Evolutionary conservation across 37 sponge, comb jelly and placozoan species (phyloP), one percentile per base, ranked within the genome.

Genomic region (Oopsacas minuta): DNA sequence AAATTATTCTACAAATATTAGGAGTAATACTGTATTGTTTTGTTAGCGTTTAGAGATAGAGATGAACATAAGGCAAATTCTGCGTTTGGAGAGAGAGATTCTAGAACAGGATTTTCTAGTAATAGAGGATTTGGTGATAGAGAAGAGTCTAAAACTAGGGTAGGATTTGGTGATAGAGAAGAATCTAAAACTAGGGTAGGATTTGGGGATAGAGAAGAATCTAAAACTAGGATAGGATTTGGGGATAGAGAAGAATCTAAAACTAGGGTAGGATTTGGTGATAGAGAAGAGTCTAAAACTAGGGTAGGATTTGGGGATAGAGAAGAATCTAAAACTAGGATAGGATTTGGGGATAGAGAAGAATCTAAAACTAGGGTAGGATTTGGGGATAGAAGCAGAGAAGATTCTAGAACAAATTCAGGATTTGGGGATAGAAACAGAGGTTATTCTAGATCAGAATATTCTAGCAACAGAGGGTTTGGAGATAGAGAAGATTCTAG

Each of bases 401-500:
- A 42, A 42, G 49, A 42, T 42, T 17, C 49, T 17, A 42, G 49
- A 15, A 8, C 8, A 15, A 42, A 42, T 17, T 17, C 49, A 17
- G 49, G 49, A 15, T 42, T 42, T 42, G 49, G 49, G 15, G 49
- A 42, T 42, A 42, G 49, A 42, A 15, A 42, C 15, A 42, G 49
- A 42, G 49, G 15, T 17, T 8, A 42, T 42, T 42, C 49, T 42
- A 42, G 49, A 42, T 17, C 49, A 42, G 15, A 42, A 42, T 42
- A 8, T 42, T n/a, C n/a, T n/a, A n/a, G n/a, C n/a, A n/a, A n/a
- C n/a, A n/a, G n/a, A 46, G 75, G 75, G 28, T 61, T 61, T n/a
- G 75, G 75, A 3, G 75, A 61, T 10, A 12, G 75, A 61, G 75
- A 61, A n/a, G 75, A 61, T 61, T 61, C 75, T n/a, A 61, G 75